Percentiles rank a stretch among this genome's conserved stretches.
phyloP scores from a whole-genome alignment of 2,797 vertebrate species.

The Jordanella pulchra region DNA sequence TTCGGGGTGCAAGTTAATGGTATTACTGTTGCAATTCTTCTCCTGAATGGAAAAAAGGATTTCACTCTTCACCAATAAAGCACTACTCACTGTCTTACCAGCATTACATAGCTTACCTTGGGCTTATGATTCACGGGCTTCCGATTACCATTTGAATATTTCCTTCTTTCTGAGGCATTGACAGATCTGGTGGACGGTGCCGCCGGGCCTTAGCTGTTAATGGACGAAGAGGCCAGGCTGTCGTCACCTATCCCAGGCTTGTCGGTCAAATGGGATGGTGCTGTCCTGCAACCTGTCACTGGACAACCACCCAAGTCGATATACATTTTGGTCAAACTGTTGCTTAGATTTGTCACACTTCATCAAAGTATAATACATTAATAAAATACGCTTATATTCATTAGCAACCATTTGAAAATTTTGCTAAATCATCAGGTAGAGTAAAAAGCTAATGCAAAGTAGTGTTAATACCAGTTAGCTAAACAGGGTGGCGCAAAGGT shows the following conservation, averaged over 20 bases:
- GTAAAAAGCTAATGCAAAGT: conserved; percentile 9
- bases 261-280: conserved; percentile 55
- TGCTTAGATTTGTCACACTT: conserved; percentile 57
- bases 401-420: conserved; percentile 23
- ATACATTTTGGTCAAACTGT: conserved; percentile 22
- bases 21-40: conserved; percentile 85
- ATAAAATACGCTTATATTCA: conserved; percentile 28
- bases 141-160: conserved; percentile 85
- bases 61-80: conserved; percentile 83
- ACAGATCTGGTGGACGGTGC: conserved; percentile 70
- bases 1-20: conserved; percentile 85
- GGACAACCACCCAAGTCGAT: conserved; percentile 67
- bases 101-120: conserved; percentile 87
- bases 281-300: conserved; percentile 47
- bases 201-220: conserved; percentile 62
- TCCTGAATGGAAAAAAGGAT: conserved; percentile 84
- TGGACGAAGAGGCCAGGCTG: conserved; percentile 56
- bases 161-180: conserved; percentile 65
- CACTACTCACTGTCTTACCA: conserved; percentile 85
- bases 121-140: conserved; percentile 84
- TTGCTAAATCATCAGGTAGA: conserved; percentile 18
- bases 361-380: conserved; percentile 36
- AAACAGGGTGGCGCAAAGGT: not conserved
- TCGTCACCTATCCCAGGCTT: conserved; percentile 64
- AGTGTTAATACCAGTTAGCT: not conserved